These are phyloP conservation scores for Orchesellides sinensis DNA, from an alignment of 2,888 invertebrate species.

Conservation along the genomic window DNA sequence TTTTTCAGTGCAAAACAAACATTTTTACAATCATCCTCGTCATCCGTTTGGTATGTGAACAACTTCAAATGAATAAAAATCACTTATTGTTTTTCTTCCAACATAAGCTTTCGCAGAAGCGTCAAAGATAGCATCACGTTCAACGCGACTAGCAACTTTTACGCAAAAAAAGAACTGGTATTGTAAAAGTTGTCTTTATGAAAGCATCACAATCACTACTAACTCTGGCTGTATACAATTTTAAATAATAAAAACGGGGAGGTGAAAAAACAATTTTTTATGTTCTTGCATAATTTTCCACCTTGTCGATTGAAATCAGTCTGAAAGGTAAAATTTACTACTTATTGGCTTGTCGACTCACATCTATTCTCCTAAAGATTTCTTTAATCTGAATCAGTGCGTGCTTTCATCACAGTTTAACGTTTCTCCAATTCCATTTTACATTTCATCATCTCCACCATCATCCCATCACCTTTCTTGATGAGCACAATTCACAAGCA, in stretches of 20 bases:
- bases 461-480: constrained; percentile 14
- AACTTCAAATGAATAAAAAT: too few relatives aligned
- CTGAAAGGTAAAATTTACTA: constrained; percentile 42
- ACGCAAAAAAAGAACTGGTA: too few relatives aligned
- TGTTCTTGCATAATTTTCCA: constrained; percentile 14
- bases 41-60: not conserved
- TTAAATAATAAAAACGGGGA: constrained; percentile 48
- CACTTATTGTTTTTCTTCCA: constrained; percentile 29
- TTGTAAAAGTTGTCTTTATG: too few relatives aligned
- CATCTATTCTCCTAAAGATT: constrained; percentile 12
- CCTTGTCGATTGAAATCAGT: not conserved
- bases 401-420: constrained; percentile 48
- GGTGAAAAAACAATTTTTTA: not conserved
- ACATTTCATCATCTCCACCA: constrained; percentile 45
- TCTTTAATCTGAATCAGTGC: constrained; percentile 26
- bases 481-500: not conserved
- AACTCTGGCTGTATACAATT: too few relatives aligned
- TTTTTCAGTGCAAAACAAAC: constrained; percentile 40
- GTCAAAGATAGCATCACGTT: too few relatives aligned
- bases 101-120: too few relatives aligned
- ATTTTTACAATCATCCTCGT: constrained; percentile 38
- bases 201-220: too few relatives aligned
- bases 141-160: too few relatives aligned
- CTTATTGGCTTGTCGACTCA: constrained; percentile 47
- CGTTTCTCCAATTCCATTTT: constrained; percentile 45